Evolutionary conservation across 2,113 vertebrate species (phyloP).

Genomic region (Arizona elegans): DNA sequence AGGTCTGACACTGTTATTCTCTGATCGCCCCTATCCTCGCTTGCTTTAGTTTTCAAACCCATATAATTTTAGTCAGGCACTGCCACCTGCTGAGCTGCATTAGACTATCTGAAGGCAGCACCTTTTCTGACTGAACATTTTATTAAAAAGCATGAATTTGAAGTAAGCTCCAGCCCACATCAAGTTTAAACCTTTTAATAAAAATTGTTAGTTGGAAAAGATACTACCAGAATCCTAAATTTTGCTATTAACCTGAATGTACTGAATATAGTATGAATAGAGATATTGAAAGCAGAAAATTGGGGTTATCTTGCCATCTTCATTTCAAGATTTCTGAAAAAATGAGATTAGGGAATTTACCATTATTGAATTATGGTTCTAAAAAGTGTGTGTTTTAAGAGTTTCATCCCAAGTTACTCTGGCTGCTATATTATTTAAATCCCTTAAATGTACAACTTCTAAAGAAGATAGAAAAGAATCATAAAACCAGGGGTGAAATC

Average conservation of each 20-base stretch:
- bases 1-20: neutral
- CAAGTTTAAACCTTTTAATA: neutral
- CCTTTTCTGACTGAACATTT: neutral
- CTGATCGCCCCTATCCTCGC: neutral
- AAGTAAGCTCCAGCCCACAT: neutral
- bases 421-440: neutral
- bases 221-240: neutral
- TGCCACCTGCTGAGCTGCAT: neutral
- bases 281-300: neutral
- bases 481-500: no score
- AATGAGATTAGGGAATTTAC: neutral
- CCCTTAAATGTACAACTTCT: neutral
- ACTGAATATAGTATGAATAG: neutral
- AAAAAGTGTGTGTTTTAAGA: neutral
- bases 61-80: neutral
- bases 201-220: neutral
- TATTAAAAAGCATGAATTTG: neutral
- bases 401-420: neutral
- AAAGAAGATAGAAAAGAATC: neutral
- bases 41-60: neutral
- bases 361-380: neutral
- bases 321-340: neutral
- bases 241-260: neutral
- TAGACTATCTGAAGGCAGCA: neutral
- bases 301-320: neutral